A percentile compares a stretch with the other conserved stretches of the same genome.
Conservation (phyloP, 1,140 invertebrate species). For the Drusus annulatus region DNA sequence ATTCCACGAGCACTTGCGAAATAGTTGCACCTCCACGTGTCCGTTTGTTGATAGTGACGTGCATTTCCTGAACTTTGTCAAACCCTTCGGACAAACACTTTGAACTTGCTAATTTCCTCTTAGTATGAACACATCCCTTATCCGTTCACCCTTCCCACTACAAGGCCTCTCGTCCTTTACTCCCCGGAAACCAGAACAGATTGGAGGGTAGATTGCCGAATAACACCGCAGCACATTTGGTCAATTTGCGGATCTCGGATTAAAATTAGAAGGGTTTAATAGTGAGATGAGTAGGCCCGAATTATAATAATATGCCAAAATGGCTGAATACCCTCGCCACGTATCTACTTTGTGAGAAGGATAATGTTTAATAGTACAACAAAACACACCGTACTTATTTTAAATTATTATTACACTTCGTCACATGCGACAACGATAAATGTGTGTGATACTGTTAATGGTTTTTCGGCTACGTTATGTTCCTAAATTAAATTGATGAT, state of each 20-base stretch:
- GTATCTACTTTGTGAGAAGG: not conserved
- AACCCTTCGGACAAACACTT: not conserved
- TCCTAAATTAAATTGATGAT: too few relatives aligned
- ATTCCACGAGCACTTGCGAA: too few relatives aligned
- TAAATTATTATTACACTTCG: too few relatives aligned
- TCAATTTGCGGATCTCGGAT: not conserved
- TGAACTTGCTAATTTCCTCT: slow-evolving; percentile 24
- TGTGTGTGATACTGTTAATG: too few relatives aligned
- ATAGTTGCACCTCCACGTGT: not conserved
- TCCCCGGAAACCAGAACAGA: not conserved
- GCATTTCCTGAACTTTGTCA: slow-evolving; percentile 16
- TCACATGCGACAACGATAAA: too few relatives aligned
- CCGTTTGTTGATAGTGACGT: slow-evolving; percentile 14
- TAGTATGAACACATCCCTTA: not conserved
- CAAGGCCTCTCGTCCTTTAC: not conserved
- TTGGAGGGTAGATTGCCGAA: slow-evolving; percentile 1
- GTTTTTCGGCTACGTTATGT: too few relatives aligned
- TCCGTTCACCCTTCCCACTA: too few relatives aligned
- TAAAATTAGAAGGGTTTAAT: slow-evolving; percentile 3
- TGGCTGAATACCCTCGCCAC: not conserved
- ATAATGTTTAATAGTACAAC: not conserved
- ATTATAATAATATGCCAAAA: not conserved
- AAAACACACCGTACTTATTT: not conserved
- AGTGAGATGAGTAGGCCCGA: not conserved
- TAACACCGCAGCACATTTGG: slow-evolving; percentile 3